Evolutionary conservation across 1,140 invertebrate species (phyloP).

Genomic region (Schlechtendalia chinensis): DNA sequence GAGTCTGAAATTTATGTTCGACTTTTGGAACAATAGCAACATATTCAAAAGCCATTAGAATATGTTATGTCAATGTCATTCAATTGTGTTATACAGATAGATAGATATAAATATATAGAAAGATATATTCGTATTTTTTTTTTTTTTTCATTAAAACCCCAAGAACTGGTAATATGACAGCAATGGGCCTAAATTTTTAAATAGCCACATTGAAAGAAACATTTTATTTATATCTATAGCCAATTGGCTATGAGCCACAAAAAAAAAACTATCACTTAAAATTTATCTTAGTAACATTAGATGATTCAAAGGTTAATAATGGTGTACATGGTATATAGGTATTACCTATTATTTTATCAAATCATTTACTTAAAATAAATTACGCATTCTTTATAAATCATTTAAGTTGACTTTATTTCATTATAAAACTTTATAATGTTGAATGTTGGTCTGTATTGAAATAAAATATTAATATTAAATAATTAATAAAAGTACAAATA

Average conservation of each 20-base stretch:
- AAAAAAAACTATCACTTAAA: slow-evolving; percentile 37
- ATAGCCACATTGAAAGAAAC: slow-evolving; percentile 36
- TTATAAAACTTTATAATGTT: not conserved
- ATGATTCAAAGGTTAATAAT: slow-evolving; percentile 25
- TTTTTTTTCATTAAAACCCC: slow-evolving; percentile 3
- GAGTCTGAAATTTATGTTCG: slow-evolving; percentile 38
- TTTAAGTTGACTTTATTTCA: not conserved
- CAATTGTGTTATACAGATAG: slow-evolving; percentile 20
- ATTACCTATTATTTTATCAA: not conserved
- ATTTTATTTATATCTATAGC: slow-evolving; percentile 41
- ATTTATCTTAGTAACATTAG: slow-evolving; percentile 34
- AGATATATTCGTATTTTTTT: not conserved
- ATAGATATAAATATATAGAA: not conserved
- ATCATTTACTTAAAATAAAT: too few species aligned
- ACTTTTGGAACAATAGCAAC: slow-evolving; percentile 32
- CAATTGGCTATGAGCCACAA: slow-evolving; percentile 29
- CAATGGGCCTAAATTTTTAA: slow-evolving; percentile 34
- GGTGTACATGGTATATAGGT: too few species aligned
- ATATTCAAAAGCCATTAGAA: slow-evolving; percentile 31
- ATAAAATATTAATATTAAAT: not conserved
- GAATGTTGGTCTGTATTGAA: not conserved
- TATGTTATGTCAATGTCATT: slow-evolving; percentile 32
- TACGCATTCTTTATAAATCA: too few species aligned
- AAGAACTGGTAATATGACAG: slow-evolving; percentile 24
- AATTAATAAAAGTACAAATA: not conserved